Percentiles rank a stretch among this genome's conserved stretches.
phyloP scores from a whole-genome alignment of 2,797 vertebrate species.

The Epinephelus coioides region DNA sequence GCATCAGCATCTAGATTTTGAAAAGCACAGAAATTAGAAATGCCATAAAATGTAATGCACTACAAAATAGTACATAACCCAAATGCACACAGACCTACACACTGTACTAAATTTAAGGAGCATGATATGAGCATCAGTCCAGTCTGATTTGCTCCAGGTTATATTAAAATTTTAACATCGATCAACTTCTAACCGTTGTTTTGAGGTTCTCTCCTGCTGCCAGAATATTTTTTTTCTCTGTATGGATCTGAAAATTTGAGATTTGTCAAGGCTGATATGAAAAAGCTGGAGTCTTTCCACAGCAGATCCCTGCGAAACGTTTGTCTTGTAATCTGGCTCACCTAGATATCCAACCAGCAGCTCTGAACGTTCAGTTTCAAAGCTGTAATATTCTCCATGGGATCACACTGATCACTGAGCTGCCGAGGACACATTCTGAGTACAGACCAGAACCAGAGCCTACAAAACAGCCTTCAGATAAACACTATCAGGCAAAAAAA shows the following conservation, averaged over 20 bases:
- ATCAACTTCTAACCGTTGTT: slow-evolving; percentile 1
- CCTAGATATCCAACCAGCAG: slow-evolving; percentile 37
- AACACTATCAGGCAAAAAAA: not conserved
- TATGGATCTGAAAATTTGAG: slow-evolving; percentile 24
- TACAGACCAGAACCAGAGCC: slow-evolving; percentile 6
- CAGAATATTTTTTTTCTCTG: slow-evolving; percentile 10
- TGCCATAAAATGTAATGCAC: not conserved
- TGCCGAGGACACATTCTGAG: slow-evolving; percentile 2
- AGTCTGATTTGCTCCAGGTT: not conserved
- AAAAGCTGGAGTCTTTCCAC: slow-evolving; percentile 30
- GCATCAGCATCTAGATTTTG: not conserved
- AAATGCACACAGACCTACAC: not conserved
- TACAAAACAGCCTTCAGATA: slow-evolving; percentile 3
- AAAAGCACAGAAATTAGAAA: slow-evolving; percentile 25
- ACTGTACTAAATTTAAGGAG: not conserved
- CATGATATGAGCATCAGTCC: slow-evolving; percentile 1
- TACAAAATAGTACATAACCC: not conserved
- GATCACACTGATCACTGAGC: slow-evolving; percentile 44
- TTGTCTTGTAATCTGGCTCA: slow-evolving; percentile 46
- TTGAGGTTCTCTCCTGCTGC: slow-evolving; percentile 10
- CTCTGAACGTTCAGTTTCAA: slow-evolving; percentile 16
- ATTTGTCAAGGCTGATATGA: slow-evolving; percentile 28
- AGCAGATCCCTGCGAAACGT: slow-evolving; percentile 26
- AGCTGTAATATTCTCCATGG: slow-evolving; percentile 41
- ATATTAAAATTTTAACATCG: slow-evolving; percentile 11